Evolutionary conservation across 2,113 vertebrate species (phyloP).

Genomic region (Panthera leo): DNA sequence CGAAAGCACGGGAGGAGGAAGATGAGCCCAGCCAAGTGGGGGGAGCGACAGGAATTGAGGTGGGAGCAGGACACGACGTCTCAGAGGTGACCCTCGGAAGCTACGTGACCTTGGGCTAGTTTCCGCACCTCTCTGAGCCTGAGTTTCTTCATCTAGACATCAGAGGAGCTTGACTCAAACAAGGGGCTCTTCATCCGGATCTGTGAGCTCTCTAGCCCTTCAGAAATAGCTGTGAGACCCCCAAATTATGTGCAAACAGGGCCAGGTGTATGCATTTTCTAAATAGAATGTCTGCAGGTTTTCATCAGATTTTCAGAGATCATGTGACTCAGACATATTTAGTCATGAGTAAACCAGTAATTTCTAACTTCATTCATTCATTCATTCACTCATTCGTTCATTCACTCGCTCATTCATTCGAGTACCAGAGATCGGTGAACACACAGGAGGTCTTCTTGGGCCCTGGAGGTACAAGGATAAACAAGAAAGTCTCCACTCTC

Average conservation of each 20-base stretch:
- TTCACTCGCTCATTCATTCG: background rate
- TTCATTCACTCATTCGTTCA: background rate
- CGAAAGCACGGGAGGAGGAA: background rate
- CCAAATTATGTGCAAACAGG: fast-evolving
- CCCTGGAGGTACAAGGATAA: background rate
- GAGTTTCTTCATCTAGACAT: background rate
- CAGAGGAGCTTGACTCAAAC: background rate
- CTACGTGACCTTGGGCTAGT: fast-evolving
- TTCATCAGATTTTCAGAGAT: background rate
- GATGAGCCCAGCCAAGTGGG: background rate
- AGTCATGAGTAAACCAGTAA: fast-evolving
- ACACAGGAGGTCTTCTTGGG: background rate
- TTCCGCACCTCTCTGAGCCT: background rate
- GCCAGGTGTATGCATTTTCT: background rate
- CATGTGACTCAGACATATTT: background rate
- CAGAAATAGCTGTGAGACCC: too few species aligned
- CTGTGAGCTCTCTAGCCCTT: background rate
- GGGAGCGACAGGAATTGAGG: background rate
- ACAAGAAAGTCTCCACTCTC: fast-evolving
- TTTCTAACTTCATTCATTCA: background rate
- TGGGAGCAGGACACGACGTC: fast-evolving
- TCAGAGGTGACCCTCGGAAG: background rate
- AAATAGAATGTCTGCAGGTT: background rate
- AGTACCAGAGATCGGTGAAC: background rate
- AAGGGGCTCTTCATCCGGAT: background rate